A percentile compares a stretch with the other conserved stretches of the same genome.
phyloP scores from a whole-genome alignment of 1,140 invertebrate genomes.

The Zaprionus inermis region DNA sequence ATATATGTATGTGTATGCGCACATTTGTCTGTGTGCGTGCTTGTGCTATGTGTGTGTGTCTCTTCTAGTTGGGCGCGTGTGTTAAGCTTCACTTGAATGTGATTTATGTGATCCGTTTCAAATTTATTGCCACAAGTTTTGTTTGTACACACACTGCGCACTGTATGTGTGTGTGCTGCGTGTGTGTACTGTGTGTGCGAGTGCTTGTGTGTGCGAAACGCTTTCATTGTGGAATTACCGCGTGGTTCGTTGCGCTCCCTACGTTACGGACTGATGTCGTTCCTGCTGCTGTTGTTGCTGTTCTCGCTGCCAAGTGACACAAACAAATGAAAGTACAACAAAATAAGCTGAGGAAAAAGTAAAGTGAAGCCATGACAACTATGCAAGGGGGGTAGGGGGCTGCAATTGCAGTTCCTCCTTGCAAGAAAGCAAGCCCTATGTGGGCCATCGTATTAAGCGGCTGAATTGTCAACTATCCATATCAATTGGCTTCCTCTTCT shows the following conservation, averaged over 20 bases:
- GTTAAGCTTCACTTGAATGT: constrained; percentile 83
- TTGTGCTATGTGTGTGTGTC: constrained; percentile 46
- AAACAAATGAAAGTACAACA: constrained; percentile 62
- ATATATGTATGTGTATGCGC: constrained; percentile 10
- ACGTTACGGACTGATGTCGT: constrained; percentile 47
- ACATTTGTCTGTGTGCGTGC: constrained; percentile 26
- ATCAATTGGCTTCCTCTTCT: constrained; percentile 28
- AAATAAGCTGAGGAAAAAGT: constrained; percentile 20
- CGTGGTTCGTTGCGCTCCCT: constrained; percentile 51
- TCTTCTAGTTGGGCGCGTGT: constrained; percentile 78
- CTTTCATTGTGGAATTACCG: constrained; percentile 68
- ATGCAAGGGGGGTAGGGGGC: neutral
- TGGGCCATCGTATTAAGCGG: constrained; percentile 53
- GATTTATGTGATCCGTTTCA: constrained; percentile 80
- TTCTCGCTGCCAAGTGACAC: constrained; percentile 63
- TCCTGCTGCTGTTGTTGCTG: constrained; percentile 38
- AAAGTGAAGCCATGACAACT: constrained; percentile 25
- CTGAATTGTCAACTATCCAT: constrained; percentile 70
- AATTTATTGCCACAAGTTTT: constrained; percentile 80
- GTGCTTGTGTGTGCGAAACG: constrained; percentile 50
- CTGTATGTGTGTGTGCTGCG: neutral
- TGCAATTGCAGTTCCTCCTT: constrained; percentile 18
- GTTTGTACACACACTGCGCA: constrained; percentile 54
- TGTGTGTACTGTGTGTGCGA: constrained; percentile 14
- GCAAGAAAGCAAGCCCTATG: constrained; percentile 12